Conservation (phyloP, 1,140 invertebrate genomes). For the Leptoteleia sp. region DNA sequence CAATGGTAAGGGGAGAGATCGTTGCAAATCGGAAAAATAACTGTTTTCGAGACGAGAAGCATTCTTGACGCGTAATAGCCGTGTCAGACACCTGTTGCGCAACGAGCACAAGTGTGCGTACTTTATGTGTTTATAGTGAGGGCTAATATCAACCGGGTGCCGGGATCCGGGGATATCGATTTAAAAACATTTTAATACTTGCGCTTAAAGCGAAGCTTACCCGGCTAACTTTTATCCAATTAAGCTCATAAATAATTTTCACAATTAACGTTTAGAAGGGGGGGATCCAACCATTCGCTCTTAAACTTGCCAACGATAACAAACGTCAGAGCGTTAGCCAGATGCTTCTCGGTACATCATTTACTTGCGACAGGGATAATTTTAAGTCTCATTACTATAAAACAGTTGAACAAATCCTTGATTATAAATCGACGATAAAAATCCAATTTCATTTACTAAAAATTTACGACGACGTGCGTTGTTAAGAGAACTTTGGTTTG, state of each 20-base stretch:
- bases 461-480: no score
- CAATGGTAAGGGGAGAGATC: conserved; percentile 14
- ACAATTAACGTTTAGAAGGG: conserved; percentile 6
- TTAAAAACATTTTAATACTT: conserved; percentile 6
- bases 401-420: no score
- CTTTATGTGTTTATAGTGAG: conserved; percentile 30
- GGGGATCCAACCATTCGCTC: conserved; percentile 10
- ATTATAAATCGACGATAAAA: no score
- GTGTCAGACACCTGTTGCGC: conserved; percentile 50
- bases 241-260: conserved; percentile 23
- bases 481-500: no score
- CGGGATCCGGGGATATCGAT: background rate
- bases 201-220: background rate
- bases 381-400: conserved; percentile 4
- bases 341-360: conserved; percentile 2
- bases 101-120: conserved; percentile 38
- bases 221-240: conserved; percentile 8
- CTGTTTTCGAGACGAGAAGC: conserved; percentile 32
- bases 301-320: conserved; percentile 9
- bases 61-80: conserved; percentile 46
- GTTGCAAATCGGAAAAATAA: conserved; percentile 33
- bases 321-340: conserved; percentile 10
- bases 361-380: background rate
- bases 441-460: no score
- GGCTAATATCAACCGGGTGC: conserved; percentile 16